phyloP scores from a whole-genome alignment of 2,888 invertebrate species.

The Phalera bucephala region DNA sequence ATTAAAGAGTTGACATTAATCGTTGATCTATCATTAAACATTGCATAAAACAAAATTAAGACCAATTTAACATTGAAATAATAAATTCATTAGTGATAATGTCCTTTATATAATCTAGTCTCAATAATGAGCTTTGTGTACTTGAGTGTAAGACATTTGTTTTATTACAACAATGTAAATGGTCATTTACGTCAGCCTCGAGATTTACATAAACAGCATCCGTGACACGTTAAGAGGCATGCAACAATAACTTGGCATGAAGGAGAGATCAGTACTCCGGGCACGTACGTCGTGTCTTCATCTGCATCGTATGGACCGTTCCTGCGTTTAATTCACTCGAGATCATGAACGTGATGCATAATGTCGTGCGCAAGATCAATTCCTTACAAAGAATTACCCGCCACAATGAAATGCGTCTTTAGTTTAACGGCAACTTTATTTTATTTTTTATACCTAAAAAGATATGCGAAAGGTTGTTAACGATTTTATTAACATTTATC shows the following conservation, averaged over 20 bases:
- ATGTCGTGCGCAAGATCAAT: slow-evolving; percentile 29
- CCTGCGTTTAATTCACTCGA: slow-evolving; percentile 14
- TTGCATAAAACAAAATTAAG: too few relatives aligned
- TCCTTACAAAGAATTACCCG: slow-evolving; percentile 32
- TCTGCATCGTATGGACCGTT: slow-evolving; percentile 31
- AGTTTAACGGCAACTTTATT: not conserved
- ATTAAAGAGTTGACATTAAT: too few relatives aligned
- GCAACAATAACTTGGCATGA: slow-evolving; percentile 48
- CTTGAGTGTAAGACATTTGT: too few relatives aligned
- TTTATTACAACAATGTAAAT: slow-evolving; percentile 39
- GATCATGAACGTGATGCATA: slow-evolving; percentile 21
- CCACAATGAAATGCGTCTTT: slow-evolving; percentile 5
- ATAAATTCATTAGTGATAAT: too few relatives aligned
- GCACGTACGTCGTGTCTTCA: slow-evolving; percentile 52
- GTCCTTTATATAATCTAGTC: too few relatives aligned
- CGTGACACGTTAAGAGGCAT: slow-evolving; percentile 37
- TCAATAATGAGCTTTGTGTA: too few relatives aligned
- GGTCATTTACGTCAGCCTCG: slow-evolving; percentile 42
- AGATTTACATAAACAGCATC: slow-evolving; percentile 52
- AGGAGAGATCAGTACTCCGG: slow-evolving; percentile 36
- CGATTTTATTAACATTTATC: too few relatives aligned
- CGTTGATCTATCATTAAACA: too few relatives aligned
- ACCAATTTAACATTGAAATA: too few relatives aligned
- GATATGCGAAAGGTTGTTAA: too few relatives aligned
- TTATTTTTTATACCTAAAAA: too few relatives aligned